Evolutionary conservation across 2,113 vertebrate species (phyloP).

Genomic region (Malurus melanocephalus): DNA sequence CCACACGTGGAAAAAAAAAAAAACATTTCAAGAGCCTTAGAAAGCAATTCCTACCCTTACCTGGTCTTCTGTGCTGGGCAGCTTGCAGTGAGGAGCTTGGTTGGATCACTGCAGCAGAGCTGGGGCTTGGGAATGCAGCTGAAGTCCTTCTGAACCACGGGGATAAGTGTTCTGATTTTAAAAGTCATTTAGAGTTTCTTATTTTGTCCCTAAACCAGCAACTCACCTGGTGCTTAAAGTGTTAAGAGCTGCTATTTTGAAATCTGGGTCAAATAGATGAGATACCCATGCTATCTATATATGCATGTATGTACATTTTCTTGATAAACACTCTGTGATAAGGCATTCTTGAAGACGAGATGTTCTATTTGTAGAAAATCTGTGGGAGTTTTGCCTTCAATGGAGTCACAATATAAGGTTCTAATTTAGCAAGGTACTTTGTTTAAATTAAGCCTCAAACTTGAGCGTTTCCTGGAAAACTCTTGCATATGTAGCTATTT

Average conservation of each 20-base stretch:
- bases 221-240: not conserved
- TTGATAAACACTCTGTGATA: not conserved
- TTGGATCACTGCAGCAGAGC: not conserved
- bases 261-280: not conserved
- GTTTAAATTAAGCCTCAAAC: not conserved
- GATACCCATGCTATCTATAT: not conserved
- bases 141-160: not conserved
- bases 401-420: not conserved
- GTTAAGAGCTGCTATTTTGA: not conserved
- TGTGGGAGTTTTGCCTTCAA: not conserved
- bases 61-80: not conserved
- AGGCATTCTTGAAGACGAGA: not conserved
- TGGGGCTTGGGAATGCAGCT: not conserved
- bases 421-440: not conserved
- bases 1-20: not conserved
- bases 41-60: not conserved
- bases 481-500: not conserved
- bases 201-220: not conserved
- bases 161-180: not conserved
- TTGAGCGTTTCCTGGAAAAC: not conserved
- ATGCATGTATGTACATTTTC: not conserved
- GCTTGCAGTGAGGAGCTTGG: not conserved
- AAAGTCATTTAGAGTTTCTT: not conserved
- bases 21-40: not conserved
- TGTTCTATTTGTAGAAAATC: not conserved